phyloP scores from a whole-genome alignment of 2,888 invertebrate genomes.

The Cheilosia impressa region DNA sequence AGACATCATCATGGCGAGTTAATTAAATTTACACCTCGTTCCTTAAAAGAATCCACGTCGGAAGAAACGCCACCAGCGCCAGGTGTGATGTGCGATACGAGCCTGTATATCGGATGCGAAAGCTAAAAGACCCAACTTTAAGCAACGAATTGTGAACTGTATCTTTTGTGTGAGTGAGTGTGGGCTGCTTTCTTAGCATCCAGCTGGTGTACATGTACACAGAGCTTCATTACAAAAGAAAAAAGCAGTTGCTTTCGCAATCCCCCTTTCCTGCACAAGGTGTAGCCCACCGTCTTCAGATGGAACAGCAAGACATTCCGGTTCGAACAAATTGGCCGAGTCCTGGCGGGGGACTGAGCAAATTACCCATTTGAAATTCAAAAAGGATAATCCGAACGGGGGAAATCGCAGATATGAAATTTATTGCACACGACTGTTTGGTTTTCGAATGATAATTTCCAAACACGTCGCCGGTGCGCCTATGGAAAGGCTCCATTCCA shows the following conservation, averaged over 20 bases:
- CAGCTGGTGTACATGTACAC: too few species aligned
- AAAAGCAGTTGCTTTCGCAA: too few species aligned
- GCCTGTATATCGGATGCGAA: conserved; percentile 26
- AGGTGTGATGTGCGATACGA: conserved; percentile 51
- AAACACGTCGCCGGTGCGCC: conserved; percentile 64
- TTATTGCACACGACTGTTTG: conserved; percentile 74
- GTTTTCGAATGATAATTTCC: conserved; percentile 75
- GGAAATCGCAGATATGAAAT: conserved; percentile 72
- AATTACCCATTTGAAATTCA: conserved; percentile 72
- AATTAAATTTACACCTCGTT: conserved; percentile 75
- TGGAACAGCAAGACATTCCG: conserved; percentile 47
- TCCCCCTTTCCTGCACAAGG: not conserved
- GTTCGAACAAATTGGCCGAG: conserved; percentile 64
- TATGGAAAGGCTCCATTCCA: conserved; percentile 34
- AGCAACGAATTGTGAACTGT: conserved; percentile 11
- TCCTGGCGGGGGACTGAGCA: conserved; percentile 15
- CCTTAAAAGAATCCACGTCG: conserved; percentile 59
- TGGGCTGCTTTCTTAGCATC: not conserved
- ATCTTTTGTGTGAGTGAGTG: conserved; percentile 17
- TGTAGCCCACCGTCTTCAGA: conserved; percentile 12
- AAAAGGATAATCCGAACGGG: conserved; percentile 70
- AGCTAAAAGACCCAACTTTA: conserved; percentile 48
- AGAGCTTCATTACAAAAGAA: too few species aligned
- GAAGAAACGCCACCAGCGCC: conserved; percentile 50
- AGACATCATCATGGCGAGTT: conserved; percentile 72